Conservation (phyloP, 2,797 vertebrate genomes). For the Micropoecilia bifurca region DNA sequence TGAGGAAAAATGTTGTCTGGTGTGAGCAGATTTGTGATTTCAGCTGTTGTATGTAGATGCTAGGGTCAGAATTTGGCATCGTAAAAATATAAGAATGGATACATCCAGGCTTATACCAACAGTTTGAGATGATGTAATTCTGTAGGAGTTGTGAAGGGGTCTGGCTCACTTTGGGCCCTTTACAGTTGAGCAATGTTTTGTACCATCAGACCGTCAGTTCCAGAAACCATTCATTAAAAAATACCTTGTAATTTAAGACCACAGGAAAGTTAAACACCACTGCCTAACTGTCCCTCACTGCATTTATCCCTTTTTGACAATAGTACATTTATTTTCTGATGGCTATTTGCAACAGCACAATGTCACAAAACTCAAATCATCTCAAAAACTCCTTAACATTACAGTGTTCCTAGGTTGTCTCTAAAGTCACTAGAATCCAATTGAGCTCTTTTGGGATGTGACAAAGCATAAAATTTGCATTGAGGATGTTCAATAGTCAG, state of each 20-base stretch:
- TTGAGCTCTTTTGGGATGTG: neutral
- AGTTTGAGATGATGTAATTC: neutral
- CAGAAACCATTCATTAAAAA: too few relatives aligned
- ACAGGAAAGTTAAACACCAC: neutral
- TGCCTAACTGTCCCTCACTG: neutral
- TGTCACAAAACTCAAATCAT: neutral
- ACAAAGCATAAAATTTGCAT: neutral
- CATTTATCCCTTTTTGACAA: neutral
- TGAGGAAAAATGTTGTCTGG: neutral
- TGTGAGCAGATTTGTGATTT: neutral
- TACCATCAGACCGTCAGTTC: too few relatives aligned
- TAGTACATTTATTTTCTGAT: neutral
- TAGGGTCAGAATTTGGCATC: neutral
- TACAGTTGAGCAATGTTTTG: neutral
- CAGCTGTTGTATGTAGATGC: neutral
- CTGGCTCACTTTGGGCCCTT: neutral
- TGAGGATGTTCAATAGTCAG: neutral
- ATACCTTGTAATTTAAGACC: too few relatives aligned
- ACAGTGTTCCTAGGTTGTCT: neutral
- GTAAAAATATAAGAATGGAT: neutral
- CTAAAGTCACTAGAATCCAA: neutral
- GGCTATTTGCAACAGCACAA: neutral
- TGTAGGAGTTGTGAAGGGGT: neutral
- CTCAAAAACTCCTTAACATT: neutral
- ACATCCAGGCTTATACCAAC: neutral